Evolutionary conservation across 2,113 vertebrate genomes (phyloP), one percentile per base, ranked within the genome.

Genomic region (Ammodytes dubius): DNA sequence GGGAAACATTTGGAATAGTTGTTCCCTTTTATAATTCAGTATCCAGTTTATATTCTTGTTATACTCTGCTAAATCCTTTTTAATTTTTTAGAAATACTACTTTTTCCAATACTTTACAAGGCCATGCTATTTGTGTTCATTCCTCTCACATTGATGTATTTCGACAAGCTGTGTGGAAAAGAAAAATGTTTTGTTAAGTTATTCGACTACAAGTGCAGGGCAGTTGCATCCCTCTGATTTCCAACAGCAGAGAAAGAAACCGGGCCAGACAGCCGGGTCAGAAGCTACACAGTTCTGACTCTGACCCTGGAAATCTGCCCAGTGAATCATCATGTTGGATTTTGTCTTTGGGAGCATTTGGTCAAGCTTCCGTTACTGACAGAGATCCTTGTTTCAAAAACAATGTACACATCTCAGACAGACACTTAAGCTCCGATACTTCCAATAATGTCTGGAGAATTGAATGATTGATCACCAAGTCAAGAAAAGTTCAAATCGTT

Each of bases 241-340:
- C 47, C 19, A 63, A 46, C 60, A 40, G 14, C 35, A 70, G 73
- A 70, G 43, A 63, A 61, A 43, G 14, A 49, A 79, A 50, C 19
- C 50, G 3, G n/a, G 27, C 66, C 47, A 84, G 70, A 79, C 77
- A 70, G 58, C 14, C 63, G 60, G 49, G 27, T 27, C 27, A 27
- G 27, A 27, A 27, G 27, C 27, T 27, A 27, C 27, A 1, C 27
- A 64, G 67, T 60, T 58, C 19, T n/a, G 65, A 42, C 64, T 71
- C 42, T 77, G 84, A 89, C 82, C 83, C 75, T 70, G 67, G 60
- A 78, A 70, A 66, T 89, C 79, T 76, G 49, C 52, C 40, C 69
- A 39, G 19, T 86, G 81, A 89, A 49, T 72, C 85, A 89, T 45
- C 59, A 2, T 59, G 64, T 77, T 77, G 53, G 75, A 82, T 39